Percentiles rank a stretch among this genome's conserved stretches.
These are phyloP conservation scores for Serranus cabrilla DNA, from an alignment of 2,797 vertebrate species.

Conservation along the genomic window DNA sequence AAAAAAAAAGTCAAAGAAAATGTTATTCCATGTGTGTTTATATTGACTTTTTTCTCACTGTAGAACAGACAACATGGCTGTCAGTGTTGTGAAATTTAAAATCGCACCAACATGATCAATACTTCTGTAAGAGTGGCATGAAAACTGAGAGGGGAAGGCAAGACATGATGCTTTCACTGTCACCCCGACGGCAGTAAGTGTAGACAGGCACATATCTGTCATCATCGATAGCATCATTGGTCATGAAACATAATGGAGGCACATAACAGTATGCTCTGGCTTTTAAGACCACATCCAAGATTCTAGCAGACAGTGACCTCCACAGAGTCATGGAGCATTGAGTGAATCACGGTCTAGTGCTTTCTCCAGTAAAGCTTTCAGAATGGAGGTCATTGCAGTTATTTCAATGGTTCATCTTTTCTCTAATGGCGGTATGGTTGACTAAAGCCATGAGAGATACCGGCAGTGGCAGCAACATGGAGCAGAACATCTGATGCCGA, in stretches of 20 bases:
- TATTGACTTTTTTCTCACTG: neutral
- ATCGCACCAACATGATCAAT: conserved; percentile 1
- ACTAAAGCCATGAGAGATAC: conserved; percentile 49
- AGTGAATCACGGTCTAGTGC: conserved; percentile 63
- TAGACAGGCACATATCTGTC: conserved; percentile 38
- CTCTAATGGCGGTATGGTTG: conserved; percentile 60
- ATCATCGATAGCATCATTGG: conserved; percentile 41
- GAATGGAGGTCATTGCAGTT: conserved; percentile 59
- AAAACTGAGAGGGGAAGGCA: neutral
- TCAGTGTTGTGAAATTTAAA: neutral
- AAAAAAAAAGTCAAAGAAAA: neutral
- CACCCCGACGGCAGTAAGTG: neutral
- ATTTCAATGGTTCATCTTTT: conserved; percentile 60
- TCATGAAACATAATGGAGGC: conserved; percentile 53
- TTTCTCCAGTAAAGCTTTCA: conserved; percentile 53
- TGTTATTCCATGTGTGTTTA: neutral
- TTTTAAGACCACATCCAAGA: conserved; percentile 53
- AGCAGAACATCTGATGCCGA: conserved; percentile 33
- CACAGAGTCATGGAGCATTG: conserved; percentile 36
- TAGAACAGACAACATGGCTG: neutral
- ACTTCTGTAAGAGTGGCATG: neutral
- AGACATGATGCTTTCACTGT: conserved; percentile 9
- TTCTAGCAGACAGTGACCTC: conserved; percentile 52
- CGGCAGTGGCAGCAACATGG: conserved; percentile 38
- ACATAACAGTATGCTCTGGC: conserved; percentile 23